phyloP scores from a whole-genome alignment of 2,888 invertebrate species.

The Rhaphigaster nebulosa region DNA sequence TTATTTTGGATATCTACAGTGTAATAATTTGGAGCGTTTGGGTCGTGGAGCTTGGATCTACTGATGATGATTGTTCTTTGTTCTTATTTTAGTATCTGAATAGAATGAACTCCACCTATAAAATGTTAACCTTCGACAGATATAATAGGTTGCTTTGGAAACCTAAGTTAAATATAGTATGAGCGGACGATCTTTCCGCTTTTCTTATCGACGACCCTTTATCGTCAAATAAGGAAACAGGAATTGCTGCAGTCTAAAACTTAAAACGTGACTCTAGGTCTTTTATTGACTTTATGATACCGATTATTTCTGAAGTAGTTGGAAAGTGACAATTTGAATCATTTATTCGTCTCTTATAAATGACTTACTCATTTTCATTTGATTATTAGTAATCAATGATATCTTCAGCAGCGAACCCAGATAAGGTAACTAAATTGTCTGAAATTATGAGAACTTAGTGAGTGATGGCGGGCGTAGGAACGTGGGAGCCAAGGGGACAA shows the following conservation, averaged over 20 bases:
- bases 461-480: not conserved
- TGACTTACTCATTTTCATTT: not conserved
- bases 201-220: not conserved
- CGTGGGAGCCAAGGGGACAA: too few relatives aligned
- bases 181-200: not conserved
- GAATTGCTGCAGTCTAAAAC: not conserved
- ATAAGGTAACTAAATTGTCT: not conserved
- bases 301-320: not conserved
- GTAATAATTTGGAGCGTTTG: too few relatives aligned
- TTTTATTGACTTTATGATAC: constrained; percentile 6
- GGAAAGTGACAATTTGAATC: not conserved
- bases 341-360: not conserved
- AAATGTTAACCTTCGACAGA: not conserved
- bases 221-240: not conserved
- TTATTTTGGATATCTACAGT: too few relatives aligned
- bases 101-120: too few relatives aligned
- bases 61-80: too few relatives aligned
- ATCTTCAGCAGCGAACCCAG: not conserved
- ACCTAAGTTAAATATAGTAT: not conserved
- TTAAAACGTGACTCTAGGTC: not conserved
- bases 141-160: not conserved
- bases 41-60: too few relatives aligned
- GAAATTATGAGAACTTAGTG: not conserved
- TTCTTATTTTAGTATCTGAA: too few relatives aligned
- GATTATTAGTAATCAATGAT: not conserved